A percentile compares a stretch with the other conserved stretches of the same genome.
Evolutionary conservation across 1,140 invertebrate species (phyloP).

Genomic region (silkworm (Bombyx mori)): ASM3026992v2 NC_085107.1:6081501-6082000

Average conservation of each 20-base stretch:
- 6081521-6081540: slow-evolving; percentile 89
- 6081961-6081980: slow-evolving; percentile 88
- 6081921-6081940: slow-evolving; percentile 85
- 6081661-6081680: background rate
- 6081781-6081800: slow-evolving; percentile 94
- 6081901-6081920: slow-evolving; percentile 85
- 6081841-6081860: slow-evolving; percentile 93
- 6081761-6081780: slow-evolving; percentile 87
- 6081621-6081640: slow-evolving; percentile 95
- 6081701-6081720: too few relatives aligned
- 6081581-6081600: slow-evolving; percentile 94
- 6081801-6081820: slow-evolving; percentile 91
- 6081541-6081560: slow-evolving; percentile 95
- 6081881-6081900: slow-evolving; percentile 91
- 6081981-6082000: slow-evolving; percentile 89
- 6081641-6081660: slow-evolving; percentile 86
- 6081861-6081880: slow-evolving; percentile 91
- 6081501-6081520: slow-evolving; percentile 92
- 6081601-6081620: slow-evolving; percentile 92
- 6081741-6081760: slow-evolving; percentile 9
- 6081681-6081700: background rate
- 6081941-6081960: slow-evolving; percentile 93
- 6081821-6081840: slow-evolving; percentile 93
- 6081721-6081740: too few relatives aligned
- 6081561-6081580: slow-evolving; percentile 96